phyloP scores from a whole-genome alignment of 2,113 vertebrate species.

The Calidris pugnax region DNA sequence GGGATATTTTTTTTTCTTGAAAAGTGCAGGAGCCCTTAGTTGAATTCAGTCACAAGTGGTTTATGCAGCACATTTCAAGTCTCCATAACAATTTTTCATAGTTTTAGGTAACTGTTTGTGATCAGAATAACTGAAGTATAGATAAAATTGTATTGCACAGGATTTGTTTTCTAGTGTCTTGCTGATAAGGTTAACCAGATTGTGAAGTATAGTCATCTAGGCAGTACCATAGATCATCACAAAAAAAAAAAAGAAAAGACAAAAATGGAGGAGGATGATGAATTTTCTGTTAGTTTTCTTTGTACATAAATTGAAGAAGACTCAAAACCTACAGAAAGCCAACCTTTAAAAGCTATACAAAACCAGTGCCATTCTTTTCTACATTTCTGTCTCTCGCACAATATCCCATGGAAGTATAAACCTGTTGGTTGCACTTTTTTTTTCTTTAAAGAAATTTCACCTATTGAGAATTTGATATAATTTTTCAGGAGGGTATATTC shows the following conservation, averaged over 20 bases:
- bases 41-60: conserved; percentile 37
- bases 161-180: conserved; percentile 68
- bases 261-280: conserved; percentile 4
- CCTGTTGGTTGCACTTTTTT: background rate
- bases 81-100: conserved; percentile 68
- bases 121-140: conserved; percentile 51
- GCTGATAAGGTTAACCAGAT: conserved; percentile 73
- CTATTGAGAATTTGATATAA: background rate
- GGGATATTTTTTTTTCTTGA: background rate
- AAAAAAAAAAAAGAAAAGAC: background rate
- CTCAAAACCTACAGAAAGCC: background rate
- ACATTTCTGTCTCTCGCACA: background rate
- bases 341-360: background rate
- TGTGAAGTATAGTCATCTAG: conserved; percentile 56
- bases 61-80: conserved; percentile 51
- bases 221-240: conserved; percentile 51
- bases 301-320: conserved; percentile 8
- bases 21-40: background rate
- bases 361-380: background rate
- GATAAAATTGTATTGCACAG: conserved; percentile 59
- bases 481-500: background rate
- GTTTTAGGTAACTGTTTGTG: conserved; percentile 62
- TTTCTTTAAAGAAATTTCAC: background rate
- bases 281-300: conserved; percentile 56
- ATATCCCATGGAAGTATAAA: conserved; percentile 4